A percentile compares a stretch with the other conserved stretches of the same genome.
Evolutionary conservation across 1,140 invertebrate genomes (phyloP).

Genomic region (Portunus trituberculatus): DNA sequence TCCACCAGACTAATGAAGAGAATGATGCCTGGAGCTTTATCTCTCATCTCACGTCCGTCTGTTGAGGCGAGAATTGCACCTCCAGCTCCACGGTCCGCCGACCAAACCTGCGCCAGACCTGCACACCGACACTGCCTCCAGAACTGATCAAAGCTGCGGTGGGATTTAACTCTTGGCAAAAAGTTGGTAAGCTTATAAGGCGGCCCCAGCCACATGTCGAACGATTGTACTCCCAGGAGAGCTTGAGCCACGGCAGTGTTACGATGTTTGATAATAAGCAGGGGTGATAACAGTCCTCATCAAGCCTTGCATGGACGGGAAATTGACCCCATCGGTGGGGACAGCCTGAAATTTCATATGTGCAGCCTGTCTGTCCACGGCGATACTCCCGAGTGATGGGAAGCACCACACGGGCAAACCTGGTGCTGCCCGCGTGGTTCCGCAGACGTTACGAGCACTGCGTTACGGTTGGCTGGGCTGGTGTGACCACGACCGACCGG

Average conservation of each 20-base stretch:
- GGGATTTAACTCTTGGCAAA: not conserved
- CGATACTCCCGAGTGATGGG: not conserved
- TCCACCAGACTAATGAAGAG: conserved; percentile 28
- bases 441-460: not conserved
- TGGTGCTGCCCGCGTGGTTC: not conserved
- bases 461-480: not conserved
- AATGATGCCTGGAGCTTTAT: conserved; percentile 14
- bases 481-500: not conserved
- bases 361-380: not conserved
- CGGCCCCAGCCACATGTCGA: not conserved
- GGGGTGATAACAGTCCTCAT: not conserved
- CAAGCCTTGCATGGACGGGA: not conserved
- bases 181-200: not conserved
- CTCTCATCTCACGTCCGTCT: conserved; percentile 32
- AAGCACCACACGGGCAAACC: not conserved
- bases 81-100: not conserved
- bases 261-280: not conserved
- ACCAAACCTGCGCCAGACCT: not conserved
- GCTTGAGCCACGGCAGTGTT: not conserved
- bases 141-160: not conserved
- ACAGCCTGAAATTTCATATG: not conserved
- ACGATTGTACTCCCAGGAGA: not conserved
- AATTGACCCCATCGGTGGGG: too few species aligned
- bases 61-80: conserved; percentile 28
- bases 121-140: not conserved